phyloP scores from a whole-genome alignment of 1,140 invertebrate genomes.

The Camponotus vicinus region DNA sequence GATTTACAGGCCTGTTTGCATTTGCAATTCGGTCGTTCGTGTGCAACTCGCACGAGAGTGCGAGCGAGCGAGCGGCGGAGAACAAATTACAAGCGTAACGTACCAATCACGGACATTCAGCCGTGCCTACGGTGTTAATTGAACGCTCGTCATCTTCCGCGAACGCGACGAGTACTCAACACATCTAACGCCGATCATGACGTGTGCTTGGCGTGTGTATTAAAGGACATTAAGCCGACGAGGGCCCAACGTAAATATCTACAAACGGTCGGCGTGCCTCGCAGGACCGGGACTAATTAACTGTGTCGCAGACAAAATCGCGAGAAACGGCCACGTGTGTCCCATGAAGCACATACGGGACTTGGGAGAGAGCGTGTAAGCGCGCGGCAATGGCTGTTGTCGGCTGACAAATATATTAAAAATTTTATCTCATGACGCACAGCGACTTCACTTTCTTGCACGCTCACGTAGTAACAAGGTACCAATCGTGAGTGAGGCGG shows the following conservation, averaged over 20 bases:
- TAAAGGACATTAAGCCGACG: conserved; percentile 48
- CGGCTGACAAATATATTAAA: conserved; percentile 55
- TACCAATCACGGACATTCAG: conserved; percentile 48
- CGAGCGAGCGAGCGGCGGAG: conserved; percentile 14
- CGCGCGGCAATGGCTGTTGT: conserved; percentile 27
- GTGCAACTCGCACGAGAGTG: conserved; percentile 34
- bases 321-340: not conserved
- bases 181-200: conserved; percentile 25
- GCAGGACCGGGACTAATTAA: conserved; percentile 63
- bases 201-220: conserved; percentile 15
- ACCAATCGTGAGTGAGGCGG: conserved; percentile 58
- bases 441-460: conserved; percentile 43
- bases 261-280: conserved; percentile 19
- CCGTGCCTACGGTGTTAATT: conserved; percentile 53
- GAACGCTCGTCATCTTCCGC: conserved; percentile 50
- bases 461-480: conserved; percentile 66
- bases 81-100: conserved; percentile 58
- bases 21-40: not conserved
- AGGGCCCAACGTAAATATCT: conserved; percentile 52
- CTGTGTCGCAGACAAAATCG: conserved; percentile 25
- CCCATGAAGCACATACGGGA: not conserved
- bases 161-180: conserved; percentile 32
- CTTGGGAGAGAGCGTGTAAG: not conserved
- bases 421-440: conserved; percentile 57
- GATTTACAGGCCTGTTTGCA: conserved; percentile 19